Conservation (phyloP, 1,140 invertebrate species). For the Octopus sinensis region DNA sequence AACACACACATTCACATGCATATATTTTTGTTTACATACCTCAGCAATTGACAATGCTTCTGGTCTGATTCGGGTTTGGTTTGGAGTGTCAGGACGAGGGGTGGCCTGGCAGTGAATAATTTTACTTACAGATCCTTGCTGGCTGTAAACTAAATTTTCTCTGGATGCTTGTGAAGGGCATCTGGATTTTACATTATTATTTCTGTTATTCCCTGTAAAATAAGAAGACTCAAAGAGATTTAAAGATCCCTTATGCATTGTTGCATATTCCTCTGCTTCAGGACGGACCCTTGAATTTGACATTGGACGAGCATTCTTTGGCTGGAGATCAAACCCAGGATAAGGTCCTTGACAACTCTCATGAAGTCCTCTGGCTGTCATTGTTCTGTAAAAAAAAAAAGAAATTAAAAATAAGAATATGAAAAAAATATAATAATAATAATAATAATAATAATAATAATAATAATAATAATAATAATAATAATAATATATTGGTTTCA, state of each 20-base stretch:
- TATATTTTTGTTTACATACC: not conserved
- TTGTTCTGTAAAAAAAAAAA: not conserved
- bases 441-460: no score
- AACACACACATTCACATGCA: not conserved
- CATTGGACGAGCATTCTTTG: conserved; percentile 31
- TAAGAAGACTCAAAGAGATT: conserved; percentile 16
- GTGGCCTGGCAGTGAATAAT: conserved; percentile 39
- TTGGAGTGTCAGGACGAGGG: conserved; percentile 32
- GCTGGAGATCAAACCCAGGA: conserved; percentile 43
- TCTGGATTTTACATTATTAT: conserved; percentile 38
- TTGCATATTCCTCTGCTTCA: conserved; percentile 37
- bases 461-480: no score
- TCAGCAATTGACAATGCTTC: conserved; percentile 43
- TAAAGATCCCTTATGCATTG: conserved; percentile 36
- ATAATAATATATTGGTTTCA: no score
- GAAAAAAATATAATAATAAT: no score
- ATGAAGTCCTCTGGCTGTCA: not conserved
- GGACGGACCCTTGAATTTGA: conserved; percentile 39
- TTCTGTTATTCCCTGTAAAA: not conserved
- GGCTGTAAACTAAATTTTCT: conserved; percentile 38
- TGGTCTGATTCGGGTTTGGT: conserved; percentile 27
- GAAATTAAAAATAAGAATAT: no score
- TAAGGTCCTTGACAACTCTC: conserved; percentile 30
- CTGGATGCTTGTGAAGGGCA: conserved; percentile 37
- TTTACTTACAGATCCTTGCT: conserved; percentile 37